Evolutionary conservation across 2,797 vertebrate species (phyloP).

Genomic region (Anomalospiza imberbis): DNA sequence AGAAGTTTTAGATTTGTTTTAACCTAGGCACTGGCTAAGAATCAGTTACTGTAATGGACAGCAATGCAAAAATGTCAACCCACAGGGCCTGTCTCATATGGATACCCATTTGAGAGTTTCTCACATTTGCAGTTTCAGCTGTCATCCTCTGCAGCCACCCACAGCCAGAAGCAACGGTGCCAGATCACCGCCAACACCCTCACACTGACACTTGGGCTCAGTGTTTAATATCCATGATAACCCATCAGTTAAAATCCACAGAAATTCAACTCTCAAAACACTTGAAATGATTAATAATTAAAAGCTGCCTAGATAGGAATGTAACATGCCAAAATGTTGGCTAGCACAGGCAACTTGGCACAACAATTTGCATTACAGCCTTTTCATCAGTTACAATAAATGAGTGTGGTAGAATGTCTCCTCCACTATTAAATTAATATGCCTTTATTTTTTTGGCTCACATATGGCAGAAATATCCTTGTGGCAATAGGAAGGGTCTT

Average conservation of each 20-base stretch:
- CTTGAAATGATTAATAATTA: not conserved
- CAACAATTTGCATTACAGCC: not conserved
- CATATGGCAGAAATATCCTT: not conserved
- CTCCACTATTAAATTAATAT: not conserved
- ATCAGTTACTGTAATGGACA: not conserved
- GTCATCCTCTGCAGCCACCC: not conserved
- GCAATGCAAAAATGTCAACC: not conserved
- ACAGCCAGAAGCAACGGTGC: not conserved
- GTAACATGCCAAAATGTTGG: not conserved
- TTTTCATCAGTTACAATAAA: not conserved
- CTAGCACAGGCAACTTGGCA: not conserved
- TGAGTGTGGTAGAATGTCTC: not conserved
- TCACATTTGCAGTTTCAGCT: not conserved
- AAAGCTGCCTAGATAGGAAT: not conserved
- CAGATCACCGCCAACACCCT: not conserved
- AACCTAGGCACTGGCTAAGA: not conserved
- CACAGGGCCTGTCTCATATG: not conserved
- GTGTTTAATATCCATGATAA: not conserved
- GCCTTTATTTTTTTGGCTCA: not conserved
- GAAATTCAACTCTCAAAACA: not conserved
- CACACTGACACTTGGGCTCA: not conserved
- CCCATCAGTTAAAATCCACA: not conserved
- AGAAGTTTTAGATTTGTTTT: not conserved
- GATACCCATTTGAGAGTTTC: not conserved
- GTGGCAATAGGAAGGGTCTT: not conserved